Base-by-base conservation (phyloP, 2,888 invertebrate genomes). In the Lumbricus terrestris region DNA sequence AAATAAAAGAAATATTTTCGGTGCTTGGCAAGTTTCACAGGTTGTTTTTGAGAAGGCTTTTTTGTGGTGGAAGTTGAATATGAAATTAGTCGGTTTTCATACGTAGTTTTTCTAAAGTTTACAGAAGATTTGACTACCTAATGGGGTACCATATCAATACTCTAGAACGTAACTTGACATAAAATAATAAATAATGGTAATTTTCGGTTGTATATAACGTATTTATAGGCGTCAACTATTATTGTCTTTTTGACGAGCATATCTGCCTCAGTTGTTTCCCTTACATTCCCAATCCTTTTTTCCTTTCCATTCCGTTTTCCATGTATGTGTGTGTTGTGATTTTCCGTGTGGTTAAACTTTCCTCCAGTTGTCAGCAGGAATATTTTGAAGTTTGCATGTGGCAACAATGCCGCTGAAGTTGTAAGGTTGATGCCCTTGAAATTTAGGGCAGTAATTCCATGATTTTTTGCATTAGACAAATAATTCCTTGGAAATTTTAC, bases 271-370 rank as follows among this genome's bases (percentile, higher is more conserved):
- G 29, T 69, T 69, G 69, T 69, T 54, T 69, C 69, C 69, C 69
- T 69, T n/a, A 69, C 69, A 69, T 69, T 69, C 69, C 69, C 69
- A 69, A 69, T 69, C 69, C 69, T 69, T 69, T 69, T 69, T n/a
- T n/a, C 69, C 69, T 69, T 69, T 69, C 69, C 69, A 69, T 69
- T 69, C 69, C 69, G 69, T 69, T 69, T 69, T 69, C 69, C 69
- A n/a, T n/a, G 69, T n/a, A 69, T 29, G 13, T n/a, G 69, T 69
- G 69, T 69, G 69, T 69, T n/a, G n/a, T 69, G 47, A 8, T 69
- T 29, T 69, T 11, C 69, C n/a, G n/a, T 69, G 69, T 69, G 69
- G n/a, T n/a, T n/a, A 69, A 29, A n/a, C 29, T 69, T 69, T 69
- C 8, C 29, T 69, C 69, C 69, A 69, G 29, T 69, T 69, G 29